Evolutionary conservation across 1,140 invertebrate genomes (phyloP).

Genomic region (Plectrocnemia conspersa): DNA sequence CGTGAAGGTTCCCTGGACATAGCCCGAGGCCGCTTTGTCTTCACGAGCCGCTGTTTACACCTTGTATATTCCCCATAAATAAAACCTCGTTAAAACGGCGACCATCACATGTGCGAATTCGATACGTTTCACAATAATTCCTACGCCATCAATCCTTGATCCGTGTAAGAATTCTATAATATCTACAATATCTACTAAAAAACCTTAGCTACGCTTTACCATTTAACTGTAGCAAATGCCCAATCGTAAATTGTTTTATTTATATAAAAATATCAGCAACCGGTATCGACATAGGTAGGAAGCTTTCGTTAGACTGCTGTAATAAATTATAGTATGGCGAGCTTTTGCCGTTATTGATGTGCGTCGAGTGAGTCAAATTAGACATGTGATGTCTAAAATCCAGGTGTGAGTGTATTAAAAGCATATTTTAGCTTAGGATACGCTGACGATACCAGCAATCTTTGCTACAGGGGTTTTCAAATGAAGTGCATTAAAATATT

Average conservation of each 20-base stretch:
- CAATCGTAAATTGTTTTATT: slow-evolving; percentile 5
- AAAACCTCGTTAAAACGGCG: slow-evolving; percentile 17
- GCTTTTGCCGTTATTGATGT: too few relatives aligned
- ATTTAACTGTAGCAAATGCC: too few relatives aligned
- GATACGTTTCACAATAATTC: background rate
- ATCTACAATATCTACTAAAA: too few relatives aligned
- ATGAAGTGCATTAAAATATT: too few relatives aligned
- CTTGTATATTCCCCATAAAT: slow-evolving; percentile 25
- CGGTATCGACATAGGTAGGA: background rate
- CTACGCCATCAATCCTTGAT: too few relatives aligned
- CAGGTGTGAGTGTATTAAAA: slow-evolving; percentile 9
- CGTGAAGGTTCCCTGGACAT: slow-evolving; percentile 22
- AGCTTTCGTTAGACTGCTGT: too few relatives aligned
- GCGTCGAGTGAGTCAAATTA: slow-evolving; percentile 7
- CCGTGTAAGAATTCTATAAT: too few relatives aligned
- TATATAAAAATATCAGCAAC: background rate
- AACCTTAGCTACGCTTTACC: too few relatives aligned
- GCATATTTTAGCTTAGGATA: slow-evolving; percentile 1
- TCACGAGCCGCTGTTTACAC: slow-evolving; percentile 24
- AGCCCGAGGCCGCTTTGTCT: slow-evolving; percentile 19
- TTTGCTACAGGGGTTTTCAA: too few relatives aligned
- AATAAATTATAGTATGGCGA: too few relatives aligned
- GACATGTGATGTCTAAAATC: slow-evolving; percentile 3
- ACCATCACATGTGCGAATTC: slow-evolving; percentile 19
- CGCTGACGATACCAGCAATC: background rate